Base-by-base conservation (phyloP, 1,140 invertebrate species). In the Heliconius himera region DNA sequence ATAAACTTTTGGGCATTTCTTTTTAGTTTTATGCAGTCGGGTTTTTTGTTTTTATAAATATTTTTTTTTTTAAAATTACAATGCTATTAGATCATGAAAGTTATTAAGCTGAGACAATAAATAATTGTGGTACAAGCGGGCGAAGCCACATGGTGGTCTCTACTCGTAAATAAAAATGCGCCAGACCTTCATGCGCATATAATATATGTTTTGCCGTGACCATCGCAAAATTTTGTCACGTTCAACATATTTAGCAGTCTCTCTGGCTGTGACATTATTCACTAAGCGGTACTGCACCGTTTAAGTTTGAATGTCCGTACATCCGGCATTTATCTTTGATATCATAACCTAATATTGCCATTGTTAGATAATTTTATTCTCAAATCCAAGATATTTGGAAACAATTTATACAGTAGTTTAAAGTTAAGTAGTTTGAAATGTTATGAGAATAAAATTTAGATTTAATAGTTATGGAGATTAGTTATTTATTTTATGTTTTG, bases 261-360 rank as follows among this genome's bases (percentile, higher is more conserved):
- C 60, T 13, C 18, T n/a, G 36, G 26, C 11, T 29, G 8, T 36
- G 66, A 38, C 51, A 36, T 66, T 60, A 56, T 75, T 75, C 51
- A 38, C 49, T 66, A 76, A 76, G 54, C 22, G 66, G 74, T n/a
- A 71, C 29, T 73, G 70, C 56, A 75, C 46, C 78, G 46, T 79
- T 79, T 71, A 38, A 75, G 36, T 79, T 78, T 78, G 56, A 74
- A 54, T 79, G 38, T 66, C 38, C 77, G 77, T 36, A 74, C 54
- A 79, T 79, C 72, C 77, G 54, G 26, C 38, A 79, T 79, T 79
- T 74, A 79, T 49, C 51, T 60, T 66, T 79, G 72, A 70, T 74
- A 73, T 38, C 71, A 22, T 73, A n/a, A 74, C 46, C 73, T 79
- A 74, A 79, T 79, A 78, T 78, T 78, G 38, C 26, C 26, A 74